Percentiles rank a stretch among this genome's conserved stretches.
Evolutionary conservation across 2,113 vertebrate genomes (phyloP).

Genomic region (Lates calcarifer): DNA sequence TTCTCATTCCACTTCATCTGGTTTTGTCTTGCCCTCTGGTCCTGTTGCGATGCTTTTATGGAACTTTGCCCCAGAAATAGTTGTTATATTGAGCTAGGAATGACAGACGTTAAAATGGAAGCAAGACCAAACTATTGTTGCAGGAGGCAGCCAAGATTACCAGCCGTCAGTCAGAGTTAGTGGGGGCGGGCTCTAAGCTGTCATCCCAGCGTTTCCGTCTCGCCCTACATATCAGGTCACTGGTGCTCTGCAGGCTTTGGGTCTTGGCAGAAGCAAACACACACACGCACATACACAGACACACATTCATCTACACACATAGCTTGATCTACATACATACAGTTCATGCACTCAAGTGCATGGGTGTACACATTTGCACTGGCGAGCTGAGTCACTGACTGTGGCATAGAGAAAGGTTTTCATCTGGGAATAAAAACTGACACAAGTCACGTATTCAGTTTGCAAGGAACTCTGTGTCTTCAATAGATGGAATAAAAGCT

Average conservation of each 20-base stretch:
- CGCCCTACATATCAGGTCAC: slow-evolving; percentile 74
- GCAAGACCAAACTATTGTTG: slow-evolving; percentile 62
- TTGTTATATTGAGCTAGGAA: slow-evolving; percentile 52
- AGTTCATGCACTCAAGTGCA: neutral
- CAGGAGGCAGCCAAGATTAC: slow-evolving; percentile 64
- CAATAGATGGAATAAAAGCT: slow-evolving; percentile 11
- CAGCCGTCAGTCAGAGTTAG: slow-evolving; percentile 75
- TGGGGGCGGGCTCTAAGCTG: slow-evolving; percentile 64
- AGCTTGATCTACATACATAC: slow-evolving; percentile 14
- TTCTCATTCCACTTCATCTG: slow-evolving; percentile 33
- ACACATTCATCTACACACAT: slow-evolving; percentile 22
- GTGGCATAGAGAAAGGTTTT: slow-evolving; percentile 29
- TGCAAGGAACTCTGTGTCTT: neutral
- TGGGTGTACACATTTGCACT: neutral
- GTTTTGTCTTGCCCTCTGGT: slow-evolving; percentile 28
- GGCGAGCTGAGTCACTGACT: slow-evolving; percentile 15
- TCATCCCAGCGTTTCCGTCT: slow-evolving; percentile 62
- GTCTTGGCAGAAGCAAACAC: slow-evolving; percentile 42
- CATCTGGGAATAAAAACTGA: slow-evolving; percentile 33
- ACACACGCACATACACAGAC: slow-evolving; percentile 5
- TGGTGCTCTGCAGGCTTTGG: slow-evolving; percentile 66
- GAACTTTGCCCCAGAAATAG: slow-evolving; percentile 39
- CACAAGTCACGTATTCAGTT: slow-evolving; percentile 16
- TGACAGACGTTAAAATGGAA: slow-evolving; percentile 66
- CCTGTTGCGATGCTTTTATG: slow-evolving; percentile 24